phyloP scores from a whole-genome alignment of 2,797 vertebrate genomes.

The Sitta carolinensis region DNA sequence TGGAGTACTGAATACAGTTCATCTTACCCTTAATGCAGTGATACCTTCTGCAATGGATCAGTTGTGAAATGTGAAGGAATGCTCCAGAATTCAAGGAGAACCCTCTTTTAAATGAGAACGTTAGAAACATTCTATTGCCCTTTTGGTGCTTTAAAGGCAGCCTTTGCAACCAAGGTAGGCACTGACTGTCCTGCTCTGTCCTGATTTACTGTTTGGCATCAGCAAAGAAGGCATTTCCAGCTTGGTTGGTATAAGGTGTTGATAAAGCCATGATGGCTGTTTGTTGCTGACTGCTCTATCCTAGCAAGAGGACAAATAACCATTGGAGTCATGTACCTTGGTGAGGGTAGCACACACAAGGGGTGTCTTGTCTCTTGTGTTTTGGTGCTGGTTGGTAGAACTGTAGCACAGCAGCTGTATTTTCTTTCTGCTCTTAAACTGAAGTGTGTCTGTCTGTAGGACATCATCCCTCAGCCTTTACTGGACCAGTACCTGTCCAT shows the following conservation, averaged over 20 bases:
- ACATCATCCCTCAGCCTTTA: constrained; percentile 78
- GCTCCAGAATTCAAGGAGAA: neutral
- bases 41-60: neutral
- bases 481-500: constrained; percentile 78
- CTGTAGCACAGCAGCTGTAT: neutral
- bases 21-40: neutral
- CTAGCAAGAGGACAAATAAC: neutral
- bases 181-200: neutral
- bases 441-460: constrained; percentile 39
- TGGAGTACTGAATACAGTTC: neutral
- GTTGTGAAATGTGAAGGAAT: neutral
- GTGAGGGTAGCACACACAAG: neutral
- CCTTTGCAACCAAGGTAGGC: neutral
- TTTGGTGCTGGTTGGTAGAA: neutral
- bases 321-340: fast-evolving
- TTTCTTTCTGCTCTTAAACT: neutral
- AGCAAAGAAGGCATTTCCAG: neutral
- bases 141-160: neutral
- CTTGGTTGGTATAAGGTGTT: neutral
- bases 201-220: neutral
- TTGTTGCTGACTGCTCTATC: neutral
- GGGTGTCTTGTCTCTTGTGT: neutral
- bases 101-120: neutral
- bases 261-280: neutral
- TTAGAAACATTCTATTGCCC: neutral